A percentile compares a stretch with the other conserved stretches of the same genome.
These are phyloP conservation scores for Notodonta dromedarius DNA, from an alignment of 2,888 invertebrate genomes.

Conservation along the genomic window DNA sequence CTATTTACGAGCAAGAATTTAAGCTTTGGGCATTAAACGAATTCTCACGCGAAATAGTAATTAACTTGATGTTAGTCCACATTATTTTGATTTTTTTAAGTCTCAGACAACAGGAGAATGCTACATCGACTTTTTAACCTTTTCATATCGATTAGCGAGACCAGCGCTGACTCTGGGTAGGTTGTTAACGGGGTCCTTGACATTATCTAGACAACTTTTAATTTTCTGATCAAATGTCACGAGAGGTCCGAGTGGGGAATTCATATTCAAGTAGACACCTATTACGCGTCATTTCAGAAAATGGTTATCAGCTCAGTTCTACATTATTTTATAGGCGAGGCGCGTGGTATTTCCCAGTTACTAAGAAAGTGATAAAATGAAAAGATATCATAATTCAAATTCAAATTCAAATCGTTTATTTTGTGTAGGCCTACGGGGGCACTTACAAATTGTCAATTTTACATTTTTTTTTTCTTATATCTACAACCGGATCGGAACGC, in stretches of 20 bases:
- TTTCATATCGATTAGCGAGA: constrained; percentile 33
- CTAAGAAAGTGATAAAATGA: background rate
- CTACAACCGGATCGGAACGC: too few relatives aligned
- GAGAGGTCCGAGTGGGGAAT: constrained; percentile 11
- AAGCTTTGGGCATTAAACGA: background rate
- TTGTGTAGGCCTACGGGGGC: too few relatives aligned
- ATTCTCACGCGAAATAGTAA: background rate
- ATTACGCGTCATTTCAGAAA: background rate
- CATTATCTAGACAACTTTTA: constrained; percentile 53
- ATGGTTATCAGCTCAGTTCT: background rate
- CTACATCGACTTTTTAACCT: constrained; percentile 31
- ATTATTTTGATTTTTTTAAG: background rate
- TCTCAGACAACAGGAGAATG: constrained; percentile 8
- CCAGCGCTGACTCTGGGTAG: constrained; percentile 26
- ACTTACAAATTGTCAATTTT: too few relatives aligned
- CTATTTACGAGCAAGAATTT: too few relatives aligned
- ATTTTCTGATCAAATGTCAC: constrained; percentile 41
- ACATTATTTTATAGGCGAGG: background rate
- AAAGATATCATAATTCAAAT: too few relatives aligned
- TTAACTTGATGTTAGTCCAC: constrained; percentile 5
- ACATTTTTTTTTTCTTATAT: too few relatives aligned
- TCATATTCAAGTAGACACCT: background rate
- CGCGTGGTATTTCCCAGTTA: background rate
- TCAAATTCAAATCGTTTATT: too few relatives aligned
- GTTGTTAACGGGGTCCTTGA: constrained; percentile 43